Evolutionary conservation across 2,888 invertebrate species (phyloP).

Genomic region (Polyommatus icarus): DNA sequence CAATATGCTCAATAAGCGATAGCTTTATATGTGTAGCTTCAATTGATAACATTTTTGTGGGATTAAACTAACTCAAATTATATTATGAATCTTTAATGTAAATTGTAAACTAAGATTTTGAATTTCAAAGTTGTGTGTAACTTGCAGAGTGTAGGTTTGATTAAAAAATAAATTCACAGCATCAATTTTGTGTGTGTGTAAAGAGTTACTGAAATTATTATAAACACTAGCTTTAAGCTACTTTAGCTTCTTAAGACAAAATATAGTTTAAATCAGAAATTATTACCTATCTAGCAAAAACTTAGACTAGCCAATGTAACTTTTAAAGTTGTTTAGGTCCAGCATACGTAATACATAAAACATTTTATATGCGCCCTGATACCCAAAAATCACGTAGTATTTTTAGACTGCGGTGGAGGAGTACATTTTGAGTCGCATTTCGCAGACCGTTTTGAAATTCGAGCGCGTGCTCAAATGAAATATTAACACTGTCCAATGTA

Average conservation of each 20-base stretch:
- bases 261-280: too few species aligned
- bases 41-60: not conserved
- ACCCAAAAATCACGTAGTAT: too few species aligned
- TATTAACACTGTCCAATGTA: too few species aligned
- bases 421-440: not conserved
- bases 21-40: constrained; percentile 19
- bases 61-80: not conserved
- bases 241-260: too few species aligned
- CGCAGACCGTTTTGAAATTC: not conserved
- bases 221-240: too few species aligned
- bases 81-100: not conserved
- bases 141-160: not conserved
- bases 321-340: too few species aligned
- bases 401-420: too few species aligned
- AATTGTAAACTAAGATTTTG: not conserved
- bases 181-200: not conserved
- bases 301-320: too few species aligned
- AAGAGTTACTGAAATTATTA: not conserved
- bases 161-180: not conserved
- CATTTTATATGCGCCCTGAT: too few species aligned
- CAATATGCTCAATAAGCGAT: not conserved
- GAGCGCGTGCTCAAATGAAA: not conserved
- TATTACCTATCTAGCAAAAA: too few species aligned
- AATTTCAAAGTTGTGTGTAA: not conserved
- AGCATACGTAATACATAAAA: too few species aligned